phyloP scores from a whole-genome alignment of 2,797 vertebrate genomes.

The Otolemur crassicaudatus region DNA sequence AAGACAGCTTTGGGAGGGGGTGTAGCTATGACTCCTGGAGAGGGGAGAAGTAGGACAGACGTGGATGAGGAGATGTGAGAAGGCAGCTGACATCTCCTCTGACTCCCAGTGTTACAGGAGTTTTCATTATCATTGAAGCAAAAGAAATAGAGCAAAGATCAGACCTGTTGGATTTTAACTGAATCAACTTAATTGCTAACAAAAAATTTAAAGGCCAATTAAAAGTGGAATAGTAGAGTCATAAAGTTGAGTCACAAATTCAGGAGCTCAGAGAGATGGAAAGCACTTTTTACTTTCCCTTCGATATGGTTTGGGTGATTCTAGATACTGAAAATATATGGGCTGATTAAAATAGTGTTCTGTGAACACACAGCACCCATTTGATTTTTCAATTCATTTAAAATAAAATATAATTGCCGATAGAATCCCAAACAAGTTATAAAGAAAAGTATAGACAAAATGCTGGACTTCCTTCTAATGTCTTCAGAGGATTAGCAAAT shows the following conservation, averaged over 20 bases:
- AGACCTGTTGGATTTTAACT: not conserved
- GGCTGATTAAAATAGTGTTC: not conserved
- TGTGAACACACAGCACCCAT: not conserved
- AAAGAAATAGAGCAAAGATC: slow-evolving; percentile 15
- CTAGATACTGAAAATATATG: not conserved
- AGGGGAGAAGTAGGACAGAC: too few relatives aligned
- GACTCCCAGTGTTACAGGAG: not conserved
- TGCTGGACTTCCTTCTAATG: not conserved
- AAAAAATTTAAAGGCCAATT: slow-evolving; percentile 35
- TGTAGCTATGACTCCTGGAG: not conserved
- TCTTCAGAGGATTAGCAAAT: not conserved
- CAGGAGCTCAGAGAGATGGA: not conserved
- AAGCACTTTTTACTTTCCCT: not conserved
- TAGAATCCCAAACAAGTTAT: slow-evolving; percentile 8
- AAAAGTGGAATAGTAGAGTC: not conserved
- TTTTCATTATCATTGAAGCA: not conserved
- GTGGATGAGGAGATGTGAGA: not conserved
- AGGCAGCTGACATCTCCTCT: not conserved
- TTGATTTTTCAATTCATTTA: slow-evolving; percentile 13
- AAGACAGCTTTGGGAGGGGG: not conserved
- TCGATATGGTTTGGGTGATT: not conserved
- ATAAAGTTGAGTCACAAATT: not conserved
- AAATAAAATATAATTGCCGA: slow-evolving; percentile 2
- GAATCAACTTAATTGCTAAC: not conserved
- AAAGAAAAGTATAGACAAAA: not conserved